Conservation (phyloP, 2,797 vertebrate genomes). For the Cryptoblepharus egeriae region DNA sequence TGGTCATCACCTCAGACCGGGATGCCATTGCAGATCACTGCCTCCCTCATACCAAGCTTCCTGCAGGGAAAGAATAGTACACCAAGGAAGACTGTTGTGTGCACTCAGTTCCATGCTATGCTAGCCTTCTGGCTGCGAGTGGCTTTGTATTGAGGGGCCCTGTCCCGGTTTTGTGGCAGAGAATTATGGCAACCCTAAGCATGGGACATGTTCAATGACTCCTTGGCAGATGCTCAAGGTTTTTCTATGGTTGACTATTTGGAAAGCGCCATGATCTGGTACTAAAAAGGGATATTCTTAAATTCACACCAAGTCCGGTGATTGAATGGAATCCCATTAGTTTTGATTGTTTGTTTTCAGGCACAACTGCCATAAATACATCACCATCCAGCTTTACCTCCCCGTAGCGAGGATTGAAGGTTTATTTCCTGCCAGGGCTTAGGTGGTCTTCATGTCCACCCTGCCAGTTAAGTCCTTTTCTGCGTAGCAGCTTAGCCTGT, state of each 20-base stretch:
- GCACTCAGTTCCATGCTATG: too few relatives aligned
- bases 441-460: constrained; percentile 79
- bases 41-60: too few relatives aligned
- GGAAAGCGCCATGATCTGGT: neutral
- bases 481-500: constrained; percentile 77
- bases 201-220: neutral
- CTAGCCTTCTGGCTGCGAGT: too few relatives aligned
- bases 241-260: neutral
- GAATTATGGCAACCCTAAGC: too few relatives aligned
- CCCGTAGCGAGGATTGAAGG: constrained; percentile 63
- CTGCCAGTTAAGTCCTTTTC: constrained; percentile 80
- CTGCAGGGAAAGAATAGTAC: too few relatives aligned
- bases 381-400: neutral
- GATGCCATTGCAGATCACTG: too few relatives aligned
- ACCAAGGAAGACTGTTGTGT: too few relatives aligned
- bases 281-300: neutral
- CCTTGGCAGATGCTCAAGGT: neutral
- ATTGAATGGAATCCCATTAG: too few relatives aligned
- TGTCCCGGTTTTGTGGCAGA: too few relatives aligned
- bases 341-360: constrained; percentile 56
- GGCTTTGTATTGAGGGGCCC: too few relatives aligned
- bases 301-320: neutral
- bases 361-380: constrained; percentile 22
- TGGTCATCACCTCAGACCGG: too few relatives aligned
- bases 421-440: constrained; percentile 69